Conservation (phyloP, 2,888 invertebrate species). For the Tinea trinotella region DNA sequence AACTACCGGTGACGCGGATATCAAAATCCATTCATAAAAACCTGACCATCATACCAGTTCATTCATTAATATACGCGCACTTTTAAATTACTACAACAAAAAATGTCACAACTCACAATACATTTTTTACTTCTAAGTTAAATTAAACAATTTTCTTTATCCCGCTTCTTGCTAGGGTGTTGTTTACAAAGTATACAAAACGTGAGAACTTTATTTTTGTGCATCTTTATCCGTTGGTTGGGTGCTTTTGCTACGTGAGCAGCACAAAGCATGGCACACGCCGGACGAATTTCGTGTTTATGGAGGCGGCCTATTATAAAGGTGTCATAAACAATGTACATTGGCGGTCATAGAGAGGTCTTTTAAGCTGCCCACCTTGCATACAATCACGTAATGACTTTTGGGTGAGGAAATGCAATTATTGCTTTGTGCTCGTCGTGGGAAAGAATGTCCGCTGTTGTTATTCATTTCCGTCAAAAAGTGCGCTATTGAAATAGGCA, state of each 20-base stretch:
- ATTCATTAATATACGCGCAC: slow-evolving; percentile 11
- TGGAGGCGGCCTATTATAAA: slow-evolving; percentile 48
- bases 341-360: slow-evolving; percentile 33
- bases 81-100: neutral
- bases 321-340: slow-evolving; percentile 58
- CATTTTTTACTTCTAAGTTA: neutral
- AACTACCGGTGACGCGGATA: slow-evolving; percentile 37
- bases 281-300: slow-evolving; percentile 40
- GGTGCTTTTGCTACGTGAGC: slow-evolving; percentile 48
- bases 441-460: slow-evolving; percentile 38
- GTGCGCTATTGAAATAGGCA: neutral
- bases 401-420: slow-evolving; percentile 56
- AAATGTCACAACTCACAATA: neutral
- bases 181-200: slow-evolving; percentile 58
- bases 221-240: slow-evolving; percentile 45
- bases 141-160: neutral
- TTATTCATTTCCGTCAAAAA: neutral
- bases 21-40: slow-evolving; percentile 35
- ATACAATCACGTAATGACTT: slow-evolving; percentile 63
- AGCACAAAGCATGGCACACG: slow-evolving; percentile 44
- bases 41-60: slow-evolving; percentile 13
- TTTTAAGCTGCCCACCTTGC: slow-evolving; percentile 54
- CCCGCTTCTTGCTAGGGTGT: slow-evolving; percentile 23
- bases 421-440: slow-evolving; percentile 47
- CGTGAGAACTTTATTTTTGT: slow-evolving; percentile 63